A percentile compares a stretch with the other conserved stretches of the same genome.
Evolutionary conservation across 2,797 vertebrate genomes (phyloP).

Genomic region (Neopelma chrysocephalum): DNA sequence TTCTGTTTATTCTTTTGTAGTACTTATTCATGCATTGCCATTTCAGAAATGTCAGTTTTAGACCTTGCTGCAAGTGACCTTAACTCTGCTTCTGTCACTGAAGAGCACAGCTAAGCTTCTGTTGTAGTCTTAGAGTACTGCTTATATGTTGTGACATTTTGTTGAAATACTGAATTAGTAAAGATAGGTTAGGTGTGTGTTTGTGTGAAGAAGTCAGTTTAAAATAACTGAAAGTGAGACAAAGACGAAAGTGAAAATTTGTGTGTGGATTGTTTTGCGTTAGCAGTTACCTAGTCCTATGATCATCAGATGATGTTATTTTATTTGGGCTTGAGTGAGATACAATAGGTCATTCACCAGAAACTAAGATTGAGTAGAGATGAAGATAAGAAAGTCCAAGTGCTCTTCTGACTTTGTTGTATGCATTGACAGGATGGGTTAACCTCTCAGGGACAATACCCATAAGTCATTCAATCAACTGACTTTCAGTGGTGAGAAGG

Average conservation of each 20-base stretch:
- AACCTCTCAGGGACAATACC: background rate
- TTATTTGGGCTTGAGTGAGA: background rate
- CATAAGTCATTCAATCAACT: background rate
- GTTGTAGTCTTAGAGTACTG: background rate
- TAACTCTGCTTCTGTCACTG: background rate
- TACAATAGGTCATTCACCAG: background rate
- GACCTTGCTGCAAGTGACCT: background rate
- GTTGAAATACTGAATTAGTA: background rate
- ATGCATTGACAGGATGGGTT: background rate
- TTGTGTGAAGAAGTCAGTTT: background rate
- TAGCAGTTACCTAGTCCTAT: background rate
- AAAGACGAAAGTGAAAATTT: background rate
- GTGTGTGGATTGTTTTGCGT: background rate
- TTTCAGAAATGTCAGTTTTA: slow-evolving; percentile 50
- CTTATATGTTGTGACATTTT: background rate
- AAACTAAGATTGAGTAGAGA: background rate
- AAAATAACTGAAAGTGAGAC: background rate
- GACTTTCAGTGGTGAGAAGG: background rate
- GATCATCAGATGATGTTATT: background rate
- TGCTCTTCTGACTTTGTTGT: background rate
- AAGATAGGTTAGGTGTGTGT: accelerated
- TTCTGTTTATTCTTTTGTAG: background rate
- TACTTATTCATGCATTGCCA: background rate
- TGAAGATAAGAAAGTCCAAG: background rate
- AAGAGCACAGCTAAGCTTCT: background rate